Percentiles rank a stretch among this genome's conserved stretches.
Conservation (phyloP, 2,888 invertebrate genomes). For the Theretra japonica region DNA sequence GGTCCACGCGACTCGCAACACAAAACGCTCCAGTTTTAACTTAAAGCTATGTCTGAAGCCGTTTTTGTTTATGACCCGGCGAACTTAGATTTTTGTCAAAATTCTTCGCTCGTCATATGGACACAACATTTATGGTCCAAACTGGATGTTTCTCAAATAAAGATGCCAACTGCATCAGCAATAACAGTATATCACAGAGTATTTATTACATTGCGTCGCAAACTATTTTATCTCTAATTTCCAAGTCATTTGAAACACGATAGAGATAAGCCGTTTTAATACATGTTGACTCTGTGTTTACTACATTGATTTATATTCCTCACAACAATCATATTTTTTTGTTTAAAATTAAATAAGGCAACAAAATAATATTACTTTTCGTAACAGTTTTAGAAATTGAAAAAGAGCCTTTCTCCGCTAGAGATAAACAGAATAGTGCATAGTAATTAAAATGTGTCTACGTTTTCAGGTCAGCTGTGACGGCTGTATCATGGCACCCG, state of each 20-base stretch:
- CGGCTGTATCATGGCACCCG: constrained; percentile 95
- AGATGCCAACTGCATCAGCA: constrained; percentile 22
- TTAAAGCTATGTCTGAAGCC: constrained; percentile 54
- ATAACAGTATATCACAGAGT: constrained; percentile 30
- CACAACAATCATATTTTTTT: constrained; percentile 6
- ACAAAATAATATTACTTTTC: not conserved
- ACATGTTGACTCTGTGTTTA: constrained; percentile 2
- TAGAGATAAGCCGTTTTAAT: constrained; percentile 22
- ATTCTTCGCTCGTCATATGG: constrained; percentile 48
- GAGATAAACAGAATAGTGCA: not conserved
- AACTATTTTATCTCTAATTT: constrained; percentile 24
- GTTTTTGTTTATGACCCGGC: constrained; percentile 61
- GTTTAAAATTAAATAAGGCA: not conserved
- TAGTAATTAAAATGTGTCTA: constrained; percentile 25
- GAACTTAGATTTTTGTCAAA: constrained; percentile 65
- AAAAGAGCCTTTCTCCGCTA: not conserved
- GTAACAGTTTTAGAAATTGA: not conserved
- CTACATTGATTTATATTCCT: constrained; percentile 17
- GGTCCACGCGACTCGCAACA: constrained; percentile 60
- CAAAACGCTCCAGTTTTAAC: constrained; percentile 72
- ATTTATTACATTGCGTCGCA: constrained; percentile 12
- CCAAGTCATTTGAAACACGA: constrained; percentile 26
- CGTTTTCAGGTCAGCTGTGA: constrained; percentile 90
- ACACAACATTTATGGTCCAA: constrained; percentile 47
- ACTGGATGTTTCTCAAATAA: constrained; percentile 23